phyloP scores from a whole-genome alignment of 2,113 vertebrate species.

The Galbula dea region DNA sequence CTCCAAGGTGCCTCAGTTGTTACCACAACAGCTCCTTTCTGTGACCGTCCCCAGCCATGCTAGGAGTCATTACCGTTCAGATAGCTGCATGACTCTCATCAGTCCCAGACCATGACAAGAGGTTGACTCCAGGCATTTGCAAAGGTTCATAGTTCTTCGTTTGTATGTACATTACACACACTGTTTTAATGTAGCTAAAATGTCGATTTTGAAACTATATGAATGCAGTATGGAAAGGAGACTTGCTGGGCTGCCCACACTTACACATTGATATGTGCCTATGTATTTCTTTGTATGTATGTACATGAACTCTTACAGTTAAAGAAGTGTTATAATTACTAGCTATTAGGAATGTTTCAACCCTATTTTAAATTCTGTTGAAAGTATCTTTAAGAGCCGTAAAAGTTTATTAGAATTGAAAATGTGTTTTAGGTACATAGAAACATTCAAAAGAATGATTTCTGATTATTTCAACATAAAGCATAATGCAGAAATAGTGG shows the following conservation, averaged over 20 bases:
- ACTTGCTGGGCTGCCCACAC: not conserved
- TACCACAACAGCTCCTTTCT: not conserved
- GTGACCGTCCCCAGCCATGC: not conserved
- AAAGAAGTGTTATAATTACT: not conserved
- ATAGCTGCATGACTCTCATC: not conserved
- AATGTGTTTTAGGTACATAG: not conserved
- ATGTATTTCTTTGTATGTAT: not conserved
- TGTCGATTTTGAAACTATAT: not conserved
- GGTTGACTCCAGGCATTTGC: not conserved
- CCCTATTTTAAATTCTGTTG: not conserved
- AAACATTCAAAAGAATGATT: not conserved
- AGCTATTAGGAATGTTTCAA: not conserved
- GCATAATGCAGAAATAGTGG: not conserved
- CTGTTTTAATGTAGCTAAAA: not conserved
- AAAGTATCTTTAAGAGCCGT: not conserved
- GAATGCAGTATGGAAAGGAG: not conserved
- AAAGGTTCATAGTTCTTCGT: not conserved
- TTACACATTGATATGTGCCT: rapidly evolving
- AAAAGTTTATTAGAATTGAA: not conserved
- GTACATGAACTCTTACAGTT: not conserved
- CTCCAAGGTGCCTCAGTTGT: not conserved
- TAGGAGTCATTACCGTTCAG: not conserved
- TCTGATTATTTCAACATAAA: not conserved
- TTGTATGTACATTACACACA: not conserved
- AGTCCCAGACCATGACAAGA: not conserved